These are phyloP conservation scores for Drosophila littoralis DNA, from an alignment of 1,140 invertebrate species.

Conservation along the genomic window DNA sequence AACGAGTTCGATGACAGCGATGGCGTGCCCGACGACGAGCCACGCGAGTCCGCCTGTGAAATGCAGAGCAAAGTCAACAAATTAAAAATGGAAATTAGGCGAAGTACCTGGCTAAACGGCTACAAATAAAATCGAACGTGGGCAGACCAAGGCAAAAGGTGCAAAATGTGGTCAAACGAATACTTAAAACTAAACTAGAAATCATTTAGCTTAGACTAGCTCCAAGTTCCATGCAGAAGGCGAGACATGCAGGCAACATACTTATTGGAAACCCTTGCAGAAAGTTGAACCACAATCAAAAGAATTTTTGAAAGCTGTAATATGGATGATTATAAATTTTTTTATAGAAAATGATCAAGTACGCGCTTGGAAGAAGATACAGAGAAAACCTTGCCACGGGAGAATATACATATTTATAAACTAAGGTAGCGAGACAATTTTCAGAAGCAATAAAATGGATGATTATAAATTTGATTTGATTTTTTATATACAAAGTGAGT, in stretches of 20 bases:
- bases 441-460: too few species aligned
- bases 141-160: constrained; percentile 29
- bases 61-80: constrained; percentile 24
- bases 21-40: constrained; percentile 78
- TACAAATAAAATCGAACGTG: constrained; percentile 38
- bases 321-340: too few species aligned
- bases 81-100: neutral
- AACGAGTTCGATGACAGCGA: constrained; percentile 94
- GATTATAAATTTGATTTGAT: too few species aligned
- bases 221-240: constrained; percentile 36
- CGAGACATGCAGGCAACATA: constrained; percentile 4
- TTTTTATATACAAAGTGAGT: too few species aligned
- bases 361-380: too few species aligned
- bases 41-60: constrained; percentile 78
- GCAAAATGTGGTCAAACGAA: constrained; percentile 3
- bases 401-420: too few species aligned
- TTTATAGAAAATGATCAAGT: too few species aligned
- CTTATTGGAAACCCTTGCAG: constrained; percentile 10
- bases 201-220: constrained; percentile 34
- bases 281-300: neutral
- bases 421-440: too few species aligned
- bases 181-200: constrained; percentile 44
- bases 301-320: too few species aligned
- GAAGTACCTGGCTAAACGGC: neutral
- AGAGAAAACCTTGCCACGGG: too few species aligned